A percentile compares a stretch with the other conserved stretches of the same genome.
Evolutionary conservation across 2,797 vertebrate species (phyloP).

Genomic region (Australoheros facetus): DNA sequence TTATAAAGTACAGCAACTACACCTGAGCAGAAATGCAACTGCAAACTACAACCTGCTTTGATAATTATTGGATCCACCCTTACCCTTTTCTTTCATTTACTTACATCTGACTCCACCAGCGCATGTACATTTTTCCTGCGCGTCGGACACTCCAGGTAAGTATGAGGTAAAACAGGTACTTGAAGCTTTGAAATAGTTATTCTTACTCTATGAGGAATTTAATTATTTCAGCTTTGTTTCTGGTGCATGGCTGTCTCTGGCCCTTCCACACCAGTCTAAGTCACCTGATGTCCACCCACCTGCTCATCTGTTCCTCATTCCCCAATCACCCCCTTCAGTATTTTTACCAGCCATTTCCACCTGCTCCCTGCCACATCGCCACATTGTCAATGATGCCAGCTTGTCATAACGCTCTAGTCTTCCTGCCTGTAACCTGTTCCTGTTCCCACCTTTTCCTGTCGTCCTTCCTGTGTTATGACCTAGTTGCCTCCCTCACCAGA

Average conservation of each 20-base stretch:
- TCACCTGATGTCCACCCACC: not conserved
- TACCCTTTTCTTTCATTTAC: accelerated
- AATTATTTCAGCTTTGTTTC: constrained; percentile 13
- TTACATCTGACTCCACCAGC: not conserved
- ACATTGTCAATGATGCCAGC: not conserved
- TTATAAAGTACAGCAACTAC: not conserved
- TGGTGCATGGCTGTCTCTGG: not conserved
- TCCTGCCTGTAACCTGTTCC: not conserved
- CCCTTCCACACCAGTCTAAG: not conserved
- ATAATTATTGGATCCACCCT: no score
- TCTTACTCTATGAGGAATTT: not conserved
- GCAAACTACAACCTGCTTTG: not conserved
- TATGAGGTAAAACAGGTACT: accelerated
- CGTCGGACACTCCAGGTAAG: not conserved
- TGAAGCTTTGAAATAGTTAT: not conserved
- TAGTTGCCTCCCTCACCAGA: not conserved
- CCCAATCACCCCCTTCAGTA: not conserved
- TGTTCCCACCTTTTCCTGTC: not conserved
- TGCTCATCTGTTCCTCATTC: not conserved
- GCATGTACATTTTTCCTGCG: not conserved
- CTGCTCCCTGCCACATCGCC: constrained; percentile 7
- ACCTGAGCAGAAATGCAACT: not conserved
- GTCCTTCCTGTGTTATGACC: not conserved
- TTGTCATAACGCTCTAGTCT: not conserved
- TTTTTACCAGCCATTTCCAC: not conserved